Conservation (phyloP, 1,140 invertebrate genomes). For the Eupristina koningsbergeri region DNA sequence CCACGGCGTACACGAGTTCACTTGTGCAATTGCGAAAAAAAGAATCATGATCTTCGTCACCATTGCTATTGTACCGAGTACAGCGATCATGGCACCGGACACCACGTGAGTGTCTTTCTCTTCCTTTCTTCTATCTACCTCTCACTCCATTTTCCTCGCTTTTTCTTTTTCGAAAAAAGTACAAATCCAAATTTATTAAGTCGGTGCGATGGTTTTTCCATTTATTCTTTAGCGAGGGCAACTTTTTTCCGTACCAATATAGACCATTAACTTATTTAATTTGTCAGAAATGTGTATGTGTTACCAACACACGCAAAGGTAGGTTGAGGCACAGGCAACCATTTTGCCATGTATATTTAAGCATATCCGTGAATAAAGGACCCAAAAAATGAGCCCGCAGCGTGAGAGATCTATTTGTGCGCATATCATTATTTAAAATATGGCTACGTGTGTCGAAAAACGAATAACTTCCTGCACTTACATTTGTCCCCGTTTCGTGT, state of each 20-base stretch:
- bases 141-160: neutral
- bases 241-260: neutral
- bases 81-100: slow-evolving; percentile 54
- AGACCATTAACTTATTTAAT: too few relatives aligned
- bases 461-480: neutral
- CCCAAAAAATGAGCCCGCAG: neutral
- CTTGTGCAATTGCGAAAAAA: neutral
- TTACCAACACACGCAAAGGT: neutral
- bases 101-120: slow-evolving; percentile 70
- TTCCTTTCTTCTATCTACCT: slow-evolving; percentile 35
- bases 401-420: neutral
- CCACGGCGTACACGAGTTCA: slow-evolving; percentile 55
- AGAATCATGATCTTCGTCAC: slow-evolving; percentile 62
- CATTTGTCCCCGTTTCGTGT: neutral
- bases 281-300: neutral
- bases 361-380: neutral
- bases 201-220: too few relatives aligned
- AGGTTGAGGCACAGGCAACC: neutral
- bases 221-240: neutral
- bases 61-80: slow-evolving; percentile 31
- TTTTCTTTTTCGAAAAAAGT: neutral
- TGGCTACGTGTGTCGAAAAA: neutral
- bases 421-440: neutral
- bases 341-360: slow-evolving; percentile 30
- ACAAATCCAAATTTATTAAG: neutral